These are phyloP conservation scores for Arge pagana DNA, from an alignment of 2,888 invertebrate genomes.

Conservation along the genomic window DNA sequence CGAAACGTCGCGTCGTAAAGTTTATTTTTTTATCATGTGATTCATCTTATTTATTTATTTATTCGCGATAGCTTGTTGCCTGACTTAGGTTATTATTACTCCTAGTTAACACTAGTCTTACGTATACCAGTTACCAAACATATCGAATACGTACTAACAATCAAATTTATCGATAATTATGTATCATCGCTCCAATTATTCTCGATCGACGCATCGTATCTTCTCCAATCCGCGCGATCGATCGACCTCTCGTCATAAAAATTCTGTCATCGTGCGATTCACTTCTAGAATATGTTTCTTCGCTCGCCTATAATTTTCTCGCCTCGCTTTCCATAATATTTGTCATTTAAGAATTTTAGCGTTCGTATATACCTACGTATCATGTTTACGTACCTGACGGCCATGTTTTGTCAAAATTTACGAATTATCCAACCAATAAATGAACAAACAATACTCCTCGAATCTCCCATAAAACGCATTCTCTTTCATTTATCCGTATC, in stretches of 20 bases:
- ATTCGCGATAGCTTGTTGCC: too few species aligned
- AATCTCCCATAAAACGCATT: constrained; percentile 39
- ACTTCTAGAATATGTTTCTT: too few species aligned
- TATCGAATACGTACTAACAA: constrained; percentile 37
- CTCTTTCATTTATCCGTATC: too few species aligned
- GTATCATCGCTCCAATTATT: too few species aligned
- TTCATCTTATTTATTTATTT: constrained; percentile 9
- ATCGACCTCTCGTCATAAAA: too few species aligned
- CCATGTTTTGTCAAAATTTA: constrained; percentile 39
- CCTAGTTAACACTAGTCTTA: constrained; percentile 44
- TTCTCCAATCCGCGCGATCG: too few species aligned
- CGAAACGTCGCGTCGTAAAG: too few species aligned
- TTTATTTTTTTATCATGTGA: neutral
- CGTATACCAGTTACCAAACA: constrained; percentile 43
- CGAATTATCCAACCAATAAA: constrained; percentile 19
- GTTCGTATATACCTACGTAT: constrained; percentile 11
- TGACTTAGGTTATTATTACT: too few species aligned
- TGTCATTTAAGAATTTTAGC: constrained; percentile 3
- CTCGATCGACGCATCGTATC: too few species aligned
- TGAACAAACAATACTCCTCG: constrained; percentile 5
- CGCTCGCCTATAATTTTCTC: too few species aligned
- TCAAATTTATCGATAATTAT: constrained; percentile 26
- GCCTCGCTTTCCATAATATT: too few species aligned
- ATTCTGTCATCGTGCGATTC: neutral
- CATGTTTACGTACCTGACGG: constrained; percentile 45